Conservation (phyloP, 2,797 vertebrate genomes). For the Synanceia verrucosa region DNA sequence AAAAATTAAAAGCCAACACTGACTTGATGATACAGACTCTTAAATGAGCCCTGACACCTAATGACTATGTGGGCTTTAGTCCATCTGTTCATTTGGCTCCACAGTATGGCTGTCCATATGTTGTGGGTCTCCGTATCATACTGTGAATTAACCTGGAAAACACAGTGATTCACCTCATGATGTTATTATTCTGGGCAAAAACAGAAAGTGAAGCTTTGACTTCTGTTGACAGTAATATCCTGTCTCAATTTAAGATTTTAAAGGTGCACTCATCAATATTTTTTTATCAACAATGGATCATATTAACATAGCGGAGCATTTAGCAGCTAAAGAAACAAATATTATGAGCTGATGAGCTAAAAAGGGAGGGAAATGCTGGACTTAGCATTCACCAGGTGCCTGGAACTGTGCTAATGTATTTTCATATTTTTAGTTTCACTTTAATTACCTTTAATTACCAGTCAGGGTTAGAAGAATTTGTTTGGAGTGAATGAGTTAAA, state of each 20-base stretch:
- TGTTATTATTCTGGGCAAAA: constrained; percentile 24
- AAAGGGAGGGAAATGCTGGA: neutral
- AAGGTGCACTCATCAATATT: neutral
- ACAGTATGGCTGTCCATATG: constrained; percentile 58
- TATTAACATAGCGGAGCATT: neutral
- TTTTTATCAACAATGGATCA: too few relatives aligned
- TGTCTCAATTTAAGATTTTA: neutral
- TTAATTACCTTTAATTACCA: neutral
- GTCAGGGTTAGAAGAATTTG: too few relatives aligned
- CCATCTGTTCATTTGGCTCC: constrained; percentile 67
- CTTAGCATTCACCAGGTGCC: neutral
- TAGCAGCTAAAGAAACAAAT: neutral
- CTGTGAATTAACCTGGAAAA: constrained; percentile 53
- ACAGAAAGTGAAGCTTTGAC: neutral
- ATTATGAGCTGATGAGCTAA: neutral
- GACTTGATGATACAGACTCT: constrained; percentile 19
- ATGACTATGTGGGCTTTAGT: constrained; percentile 39
- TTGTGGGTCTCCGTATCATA: constrained; percentile 22
- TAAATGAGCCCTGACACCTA: constrained; percentile 46
- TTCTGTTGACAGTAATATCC: neutral
- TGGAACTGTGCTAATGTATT: neutral
- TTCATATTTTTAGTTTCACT: neutral
- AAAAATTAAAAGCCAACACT: constrained; percentile 24
- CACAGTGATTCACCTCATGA: constrained; percentile 14
- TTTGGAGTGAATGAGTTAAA: too few relatives aligned